Evolutionary conservation across 2,888 invertebrate genomes (phyloP).

Genomic region (Euproctis similis): DNA sequence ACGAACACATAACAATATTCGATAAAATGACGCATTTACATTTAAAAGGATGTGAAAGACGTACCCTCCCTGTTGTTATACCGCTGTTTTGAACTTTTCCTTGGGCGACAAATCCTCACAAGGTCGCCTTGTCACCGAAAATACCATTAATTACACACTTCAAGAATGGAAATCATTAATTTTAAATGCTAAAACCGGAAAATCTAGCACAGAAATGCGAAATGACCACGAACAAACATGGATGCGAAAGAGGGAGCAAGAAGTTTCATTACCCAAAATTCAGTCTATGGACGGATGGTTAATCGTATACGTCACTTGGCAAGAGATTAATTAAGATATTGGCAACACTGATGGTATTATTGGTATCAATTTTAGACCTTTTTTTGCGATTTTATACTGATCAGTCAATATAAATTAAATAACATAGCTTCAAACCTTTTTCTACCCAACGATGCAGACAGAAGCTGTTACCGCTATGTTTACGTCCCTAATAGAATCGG

Average conservation of each 20-base stretch:
- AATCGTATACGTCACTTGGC: conserved; percentile 37
- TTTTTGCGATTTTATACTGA: no score
- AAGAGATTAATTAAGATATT: conserved; percentile 9
- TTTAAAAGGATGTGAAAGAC: conserved; percentile 69
- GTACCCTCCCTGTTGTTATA: conserved; percentile 74
- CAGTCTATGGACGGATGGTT: conserved; percentile 51
- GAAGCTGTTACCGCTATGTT: no score
- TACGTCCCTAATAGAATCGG: no score
- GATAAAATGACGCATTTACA: conserved; percentile 75
- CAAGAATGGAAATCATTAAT: conserved; percentile 59
- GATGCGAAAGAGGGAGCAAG: conserved; percentile 67
- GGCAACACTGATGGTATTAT: no score
- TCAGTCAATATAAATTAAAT: no score
- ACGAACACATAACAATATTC: conserved; percentile 51
- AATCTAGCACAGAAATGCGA: conserved; percentile 70
- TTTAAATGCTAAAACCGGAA: conserved; percentile 61
- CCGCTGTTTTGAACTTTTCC: conserved; percentile 63
- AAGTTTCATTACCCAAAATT: conserved; percentile 45
- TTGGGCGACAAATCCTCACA: conserved; percentile 66
- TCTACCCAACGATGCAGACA: no score
- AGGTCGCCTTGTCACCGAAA: conserved; percentile 66
- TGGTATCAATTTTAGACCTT: no score
- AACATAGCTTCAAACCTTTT: no score
- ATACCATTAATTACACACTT: conserved; percentile 72
- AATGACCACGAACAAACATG: conserved; percentile 76